Evolutionary conservation across 1,140 invertebrate species (phyloP).

Genomic region (Zaprionus tsacasi): DNA sequence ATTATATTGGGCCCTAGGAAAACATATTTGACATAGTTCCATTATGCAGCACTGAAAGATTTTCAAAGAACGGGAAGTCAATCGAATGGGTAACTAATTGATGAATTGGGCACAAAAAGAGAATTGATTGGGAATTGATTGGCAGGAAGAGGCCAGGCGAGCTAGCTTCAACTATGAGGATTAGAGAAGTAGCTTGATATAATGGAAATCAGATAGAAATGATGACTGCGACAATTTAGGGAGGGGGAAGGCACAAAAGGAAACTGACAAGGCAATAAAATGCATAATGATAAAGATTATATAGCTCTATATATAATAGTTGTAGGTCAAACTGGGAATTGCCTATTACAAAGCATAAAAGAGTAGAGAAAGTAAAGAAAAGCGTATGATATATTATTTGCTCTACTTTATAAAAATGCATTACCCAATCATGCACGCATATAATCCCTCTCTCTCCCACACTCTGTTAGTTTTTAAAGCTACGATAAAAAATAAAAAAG

Average conservation of each 20-base stretch:
- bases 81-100: slow-evolving; percentile 42
- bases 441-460: too few relatives aligned
- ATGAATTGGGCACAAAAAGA: slow-evolving; percentile 18
- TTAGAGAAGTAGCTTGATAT: slow-evolving; percentile 6
- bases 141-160: slow-evolving; percentile 28
- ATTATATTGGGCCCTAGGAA: neutral
- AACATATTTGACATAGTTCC: slow-evolving; percentile 48
- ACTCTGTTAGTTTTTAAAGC: neutral
- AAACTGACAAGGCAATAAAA: neutral
- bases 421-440: too few relatives aligned
- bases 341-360: neutral
- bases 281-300: neutral
- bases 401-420: too few relatives aligned
- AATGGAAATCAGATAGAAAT: slow-evolving; percentile 31
- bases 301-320: neutral
- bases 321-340: neutral
- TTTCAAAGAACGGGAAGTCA: slow-evolving; percentile 41
- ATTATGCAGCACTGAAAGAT: slow-evolving; percentile 15
- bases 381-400: too few relatives aligned
- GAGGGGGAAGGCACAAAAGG: neutral
- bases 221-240: neutral
- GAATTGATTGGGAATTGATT: slow-evolving; percentile 32
- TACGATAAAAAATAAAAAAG: too few relatives aligned
- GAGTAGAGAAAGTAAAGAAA: neutral
- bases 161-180: slow-evolving; percentile 16